phyloP scores from a whole-genome alignment of 2,888 invertebrate species.

The Gymnocheta viridis region DNA sequence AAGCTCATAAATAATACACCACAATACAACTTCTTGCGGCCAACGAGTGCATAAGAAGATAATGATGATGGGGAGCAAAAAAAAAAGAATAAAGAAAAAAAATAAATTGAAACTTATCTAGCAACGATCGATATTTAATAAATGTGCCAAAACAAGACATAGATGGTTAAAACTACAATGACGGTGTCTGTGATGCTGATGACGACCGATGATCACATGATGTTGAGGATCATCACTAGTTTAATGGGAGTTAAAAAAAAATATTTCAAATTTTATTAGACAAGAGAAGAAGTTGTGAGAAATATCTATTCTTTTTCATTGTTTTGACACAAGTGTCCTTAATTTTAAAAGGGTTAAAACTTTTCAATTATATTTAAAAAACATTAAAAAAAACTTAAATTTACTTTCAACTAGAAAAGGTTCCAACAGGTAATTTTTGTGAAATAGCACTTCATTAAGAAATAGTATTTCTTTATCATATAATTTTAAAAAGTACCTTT shows the following conservation, averaged over 20 bases:
- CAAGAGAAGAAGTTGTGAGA: neutral
- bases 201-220: slow-evolving; percentile 53
- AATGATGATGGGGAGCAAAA: slow-evolving; percentile 34
- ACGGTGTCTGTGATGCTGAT: slow-evolving; percentile 61
- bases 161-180: slow-evolving; percentile 65
- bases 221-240: slow-evolving; percentile 52
- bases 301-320: neutral
- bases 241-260: slow-evolving; percentile 9
- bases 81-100: slow-evolving; percentile 9
- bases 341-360: too few species aligned
- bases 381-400: too few species aligned
- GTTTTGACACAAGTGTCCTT: too few species aligned
- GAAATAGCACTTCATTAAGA: too few species aligned
- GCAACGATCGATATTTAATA: slow-evolving; percentile 69
- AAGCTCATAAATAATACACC: slow-evolving; percentile 73
- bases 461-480: too few species aligned
- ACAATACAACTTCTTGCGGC: slow-evolving; percentile 24
- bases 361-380: too few species aligned
- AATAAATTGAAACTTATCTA: slow-evolving; percentile 50
- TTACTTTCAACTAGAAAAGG: too few species aligned
- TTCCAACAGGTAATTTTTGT: too few species aligned
- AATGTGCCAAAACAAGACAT: slow-evolving; percentile 70
- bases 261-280: slow-evolving; percentile 14
- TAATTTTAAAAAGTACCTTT: too few species aligned
- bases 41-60: slow-evolving; percentile 16